phyloP scores from a whole-genome alignment of 2,888 invertebrate genomes.

The Tenodera sinensis region DNA sequence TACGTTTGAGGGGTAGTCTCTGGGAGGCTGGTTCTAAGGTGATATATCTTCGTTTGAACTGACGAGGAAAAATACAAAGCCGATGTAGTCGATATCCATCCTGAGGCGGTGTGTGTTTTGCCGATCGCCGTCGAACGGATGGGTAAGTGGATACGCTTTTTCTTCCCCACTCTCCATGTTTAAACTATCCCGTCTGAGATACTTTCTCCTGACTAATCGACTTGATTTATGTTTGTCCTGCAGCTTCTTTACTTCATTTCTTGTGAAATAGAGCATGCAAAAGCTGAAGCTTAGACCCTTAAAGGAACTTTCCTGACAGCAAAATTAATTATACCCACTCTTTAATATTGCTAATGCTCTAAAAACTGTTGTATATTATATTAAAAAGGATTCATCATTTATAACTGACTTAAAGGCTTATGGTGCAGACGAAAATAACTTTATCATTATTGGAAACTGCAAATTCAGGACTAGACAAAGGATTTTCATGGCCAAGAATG shows the following conservation, averaged over 20 bases:
- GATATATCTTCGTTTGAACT: slow-evolving; percentile 2
- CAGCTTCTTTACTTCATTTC: not conserved
- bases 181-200: not conserved
- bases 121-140: not conserved
- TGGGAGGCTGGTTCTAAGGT: not conserved
- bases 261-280: not conserved
- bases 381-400: too few species aligned
- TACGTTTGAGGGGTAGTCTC: not conserved
- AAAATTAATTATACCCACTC: not conserved
- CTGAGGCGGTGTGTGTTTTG: not conserved
- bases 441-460: too few species aligned
- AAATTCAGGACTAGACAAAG: too few species aligned
- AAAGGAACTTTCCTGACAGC: not conserved
- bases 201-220: not conserved
- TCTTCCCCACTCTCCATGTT: not conserved
- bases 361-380: too few species aligned
- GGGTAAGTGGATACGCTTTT: not conserved
- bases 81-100: not conserved
- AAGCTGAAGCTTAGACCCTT: not conserved
- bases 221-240: not conserved
- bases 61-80: not conserved
- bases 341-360: too few species aligned
- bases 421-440: too few species aligned
- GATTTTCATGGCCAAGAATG: too few species aligned
- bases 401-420: too few species aligned